phyloP scores from a whole-genome alignment of 2,797 vertebrate species.

The Tolypeutes matacus region DNA sequence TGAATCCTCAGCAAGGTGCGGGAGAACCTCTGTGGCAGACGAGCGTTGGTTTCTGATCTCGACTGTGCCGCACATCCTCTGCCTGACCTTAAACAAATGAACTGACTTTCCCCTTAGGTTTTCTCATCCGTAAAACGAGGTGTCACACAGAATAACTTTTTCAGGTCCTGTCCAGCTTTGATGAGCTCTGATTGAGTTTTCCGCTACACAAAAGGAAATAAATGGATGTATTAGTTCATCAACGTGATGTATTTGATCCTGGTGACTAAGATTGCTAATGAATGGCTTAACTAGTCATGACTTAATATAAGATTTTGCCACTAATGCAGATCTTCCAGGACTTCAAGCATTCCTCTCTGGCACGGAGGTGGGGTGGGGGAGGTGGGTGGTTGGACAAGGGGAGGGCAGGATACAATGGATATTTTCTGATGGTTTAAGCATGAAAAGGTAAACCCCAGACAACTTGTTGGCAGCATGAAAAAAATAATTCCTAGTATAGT shows the following conservation, averaged over 20 bases:
- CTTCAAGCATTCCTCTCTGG: conserved; percentile 31
- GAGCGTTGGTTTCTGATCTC: background rate
- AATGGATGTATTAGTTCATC: conserved; percentile 26
- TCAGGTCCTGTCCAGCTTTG: background rate
- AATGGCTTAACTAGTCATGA: conserved; percentile 49
- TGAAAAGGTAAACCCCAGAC: background rate
- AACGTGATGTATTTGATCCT: background rate
- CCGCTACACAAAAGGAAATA: conserved; percentile 11
- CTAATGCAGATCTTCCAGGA: background rate
- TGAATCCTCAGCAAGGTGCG: background rate
- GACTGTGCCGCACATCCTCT: background rate
- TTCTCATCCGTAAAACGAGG: conserved; percentile 28
- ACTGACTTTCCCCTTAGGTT: conserved; percentile 35
- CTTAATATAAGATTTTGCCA: conserved; percentile 37
- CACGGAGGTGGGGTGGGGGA: background rate
- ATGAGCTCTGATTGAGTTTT: conserved; percentile 47
- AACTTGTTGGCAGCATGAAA: conserved; percentile 31
- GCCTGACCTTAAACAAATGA: conserved; percentile 45
- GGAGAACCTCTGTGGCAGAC: background rate
- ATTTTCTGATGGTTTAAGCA: conserved; percentile 50
- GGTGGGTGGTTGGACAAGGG: background rate
- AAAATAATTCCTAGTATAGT: background rate
- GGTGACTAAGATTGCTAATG: conserved; percentile 13
- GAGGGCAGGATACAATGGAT: background rate
- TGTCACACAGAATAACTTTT: conserved; percentile 12